Base-by-base conservation (phyloP, 2,888 invertebrate species). In the Eupeodes latifasciatus region DNA sequence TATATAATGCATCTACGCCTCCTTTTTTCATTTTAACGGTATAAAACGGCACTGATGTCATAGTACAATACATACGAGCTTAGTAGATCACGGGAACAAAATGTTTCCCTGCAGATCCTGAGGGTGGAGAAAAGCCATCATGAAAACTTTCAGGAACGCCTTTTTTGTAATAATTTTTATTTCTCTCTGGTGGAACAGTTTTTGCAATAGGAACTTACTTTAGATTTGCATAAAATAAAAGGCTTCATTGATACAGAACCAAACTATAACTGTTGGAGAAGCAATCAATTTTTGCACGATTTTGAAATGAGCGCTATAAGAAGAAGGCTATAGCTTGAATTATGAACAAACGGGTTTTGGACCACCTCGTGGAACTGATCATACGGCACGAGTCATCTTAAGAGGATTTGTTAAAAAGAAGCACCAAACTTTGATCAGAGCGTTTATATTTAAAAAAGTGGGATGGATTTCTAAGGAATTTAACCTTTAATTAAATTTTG, bases 31-130 rank as follows among this genome's bases (percentile, higher is more conserved):
- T 57, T 53, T 85, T 84, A 59, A 57, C 78, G 74, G 85, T 85
- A 81, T 72, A 44, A 74, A 66, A 61, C 62, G n/a, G 34, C n/a
- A 69, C 77, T 47, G 62, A 81, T 88, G 85, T 84, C 84, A 87
- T 77, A 85, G 88, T 72, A 84, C 55, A 77, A 55, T 67, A 53
- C 27, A 55, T 67, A 53, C 44, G 34, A 27, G 78, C 72, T 88
- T 78, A 88, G 81, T 88, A 81, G 88, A 88, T 88, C 85, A 88
- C 85, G 88, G 88, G 88, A 81, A 88, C 85, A 80, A 12, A n/a
- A 47, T 55, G 34, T 66, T 76, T 66, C 69, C 47, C 57, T 61
- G 36, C 67, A 81, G 74, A 85, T 88, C 88, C 88, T 85, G 85
- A 81, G 88, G 88, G 85, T 81, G 81, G 69, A 77, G 84, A 80